Conservation (phyloP, 2,113 vertebrate species). For the Pardalotus punctatus region DNA sequence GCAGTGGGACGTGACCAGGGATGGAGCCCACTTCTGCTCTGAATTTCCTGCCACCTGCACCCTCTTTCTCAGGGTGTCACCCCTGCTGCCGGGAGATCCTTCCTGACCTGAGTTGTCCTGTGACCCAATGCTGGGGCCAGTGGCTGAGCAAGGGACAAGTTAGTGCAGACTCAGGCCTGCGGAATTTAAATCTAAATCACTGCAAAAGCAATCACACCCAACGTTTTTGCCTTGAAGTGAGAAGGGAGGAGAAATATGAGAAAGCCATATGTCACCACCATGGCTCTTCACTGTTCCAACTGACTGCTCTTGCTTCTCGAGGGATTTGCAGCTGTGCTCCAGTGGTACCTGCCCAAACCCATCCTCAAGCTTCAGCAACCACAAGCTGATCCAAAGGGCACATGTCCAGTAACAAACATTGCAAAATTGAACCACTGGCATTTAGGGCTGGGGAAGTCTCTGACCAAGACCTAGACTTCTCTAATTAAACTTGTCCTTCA, state of each 20-base stretch:
- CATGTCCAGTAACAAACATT: background rate
- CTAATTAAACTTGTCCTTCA: constrained; percentile 43
- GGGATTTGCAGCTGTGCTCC: background rate
- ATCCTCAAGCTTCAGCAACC: background rate
- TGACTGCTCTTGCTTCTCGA: rapidly evolving
- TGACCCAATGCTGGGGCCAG: background rate
- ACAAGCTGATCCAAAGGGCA: background rate
- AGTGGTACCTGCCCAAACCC: background rate
- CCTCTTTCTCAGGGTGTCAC: rapidly evolving
- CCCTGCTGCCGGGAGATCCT: background rate
- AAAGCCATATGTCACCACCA: background rate
- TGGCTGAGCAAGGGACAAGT: background rate
- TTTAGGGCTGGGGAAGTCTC: background rate
- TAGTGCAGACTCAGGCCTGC: background rate
- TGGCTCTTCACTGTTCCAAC: rapidly evolving
- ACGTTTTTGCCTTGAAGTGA: rapidly evolving
- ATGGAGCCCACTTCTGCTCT: background rate
- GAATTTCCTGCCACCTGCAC: background rate
- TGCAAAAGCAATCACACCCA: background rate
- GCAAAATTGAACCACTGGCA: background rate
- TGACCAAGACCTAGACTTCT: background rate
- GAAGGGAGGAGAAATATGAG: background rate
- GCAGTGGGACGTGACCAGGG: rapidly evolving
- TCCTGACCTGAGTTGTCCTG: background rate
- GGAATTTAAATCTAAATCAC: background rate